A percentile compares a stretch with the other conserved stretches of the same genome.
Conservation (phyloP, 1,140 invertebrate genomes). For the Drosophila quadrilineata region DNA sequence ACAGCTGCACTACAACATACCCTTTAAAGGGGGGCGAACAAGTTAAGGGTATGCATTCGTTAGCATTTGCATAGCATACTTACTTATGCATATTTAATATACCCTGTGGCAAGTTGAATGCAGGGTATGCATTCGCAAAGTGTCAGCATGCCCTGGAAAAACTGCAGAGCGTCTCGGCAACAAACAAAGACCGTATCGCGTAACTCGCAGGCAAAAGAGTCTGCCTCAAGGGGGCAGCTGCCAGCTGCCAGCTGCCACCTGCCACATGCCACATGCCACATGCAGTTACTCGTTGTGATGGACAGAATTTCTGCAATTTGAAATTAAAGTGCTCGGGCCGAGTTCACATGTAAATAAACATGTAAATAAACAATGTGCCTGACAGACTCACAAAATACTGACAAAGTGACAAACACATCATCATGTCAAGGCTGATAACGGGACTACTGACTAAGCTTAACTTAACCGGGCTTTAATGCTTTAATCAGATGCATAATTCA, state of each 20-base stretch:
- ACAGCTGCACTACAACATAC: slow-evolving; percentile 6
- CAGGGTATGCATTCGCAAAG: too few species aligned
- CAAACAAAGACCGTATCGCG: slow-evolving; percentile 69
- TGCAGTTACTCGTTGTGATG: slow-evolving; percentile 34
- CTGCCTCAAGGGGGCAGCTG: slow-evolving; percentile 3
- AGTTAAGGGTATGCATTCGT: too few species aligned
- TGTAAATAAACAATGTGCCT: not conserved
- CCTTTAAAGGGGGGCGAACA: slow-evolving; percentile 5
- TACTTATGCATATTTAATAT: too few species aligned
- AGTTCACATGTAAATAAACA: slow-evolving; percentile 7
- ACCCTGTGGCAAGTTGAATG: too few species aligned
- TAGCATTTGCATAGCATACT: too few species aligned
- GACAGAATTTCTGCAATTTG: slow-evolving; percentile 66
- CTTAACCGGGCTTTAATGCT: too few species aligned
- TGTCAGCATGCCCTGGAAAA: too few species aligned
- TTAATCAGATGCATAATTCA: too few species aligned
- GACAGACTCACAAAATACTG: not conserved
- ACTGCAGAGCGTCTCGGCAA: too few species aligned
- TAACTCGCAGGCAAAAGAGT: slow-evolving; percentile 34
- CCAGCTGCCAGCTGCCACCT: not conserved
- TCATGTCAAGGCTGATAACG: slow-evolving; percentile 3
- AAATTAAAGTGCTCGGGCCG: slow-evolving; percentile 56
- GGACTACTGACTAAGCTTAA: not conserved
- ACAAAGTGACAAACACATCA: too few species aligned
- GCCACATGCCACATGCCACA: slow-evolving; percentile 32